These are phyloP conservation scores for Phaedon cochleariae DNA, from an alignment of 2,888 invertebrate genomes.

Conservation along the genomic window DNA sequence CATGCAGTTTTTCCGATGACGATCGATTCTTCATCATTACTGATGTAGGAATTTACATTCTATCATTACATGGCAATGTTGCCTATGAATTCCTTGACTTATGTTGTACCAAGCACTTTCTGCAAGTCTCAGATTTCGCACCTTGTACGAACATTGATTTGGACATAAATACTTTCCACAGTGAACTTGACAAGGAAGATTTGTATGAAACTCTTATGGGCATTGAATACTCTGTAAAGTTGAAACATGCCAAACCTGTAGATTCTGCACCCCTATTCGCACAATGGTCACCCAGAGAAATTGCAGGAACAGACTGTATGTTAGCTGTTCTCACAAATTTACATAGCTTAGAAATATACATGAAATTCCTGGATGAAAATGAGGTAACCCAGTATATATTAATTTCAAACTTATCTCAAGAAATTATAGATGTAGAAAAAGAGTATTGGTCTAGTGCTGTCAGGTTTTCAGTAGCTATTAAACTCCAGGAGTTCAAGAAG, in stretches of 20 bases:
- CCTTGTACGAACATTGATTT: conserved; percentile 49
- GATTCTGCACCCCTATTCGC: conserved; percentile 44
- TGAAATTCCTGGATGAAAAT: conserved; percentile 46
- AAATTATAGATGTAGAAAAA: conserved; percentile 46
- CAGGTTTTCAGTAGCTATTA: conserved; percentile 33
- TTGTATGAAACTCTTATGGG: conserved; percentile 51
- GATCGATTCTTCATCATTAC: conserved; percentile 52
- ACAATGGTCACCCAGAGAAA: conserved; percentile 54
- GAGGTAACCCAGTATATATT: conserved; percentile 46
- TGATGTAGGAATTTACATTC: conserved; percentile 51
- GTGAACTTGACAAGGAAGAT: conserved; percentile 45
- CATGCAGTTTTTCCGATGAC: conserved; percentile 53
- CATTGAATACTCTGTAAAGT: conserved; percentile 48
- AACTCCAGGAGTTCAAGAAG: conserved; percentile 50
- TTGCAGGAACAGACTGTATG: conserved; percentile 48
- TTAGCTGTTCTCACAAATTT: conserved; percentile 53
- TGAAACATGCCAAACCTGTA: conserved; percentile 41
- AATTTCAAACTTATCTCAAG: conserved; percentile 51
- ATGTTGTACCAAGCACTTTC: conserved; percentile 48
- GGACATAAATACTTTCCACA: conserved; percentile 48
- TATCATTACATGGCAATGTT: conserved; percentile 49
- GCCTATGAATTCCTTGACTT: conserved; percentile 45
- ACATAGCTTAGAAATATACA: conserved; percentile 53
- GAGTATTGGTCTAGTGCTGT: conserved; percentile 44
- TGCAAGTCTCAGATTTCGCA: conserved; percentile 44